Base-by-base conservation (phyloP, 1,140 invertebrate species). In the Prorops nasuta region DNA sequence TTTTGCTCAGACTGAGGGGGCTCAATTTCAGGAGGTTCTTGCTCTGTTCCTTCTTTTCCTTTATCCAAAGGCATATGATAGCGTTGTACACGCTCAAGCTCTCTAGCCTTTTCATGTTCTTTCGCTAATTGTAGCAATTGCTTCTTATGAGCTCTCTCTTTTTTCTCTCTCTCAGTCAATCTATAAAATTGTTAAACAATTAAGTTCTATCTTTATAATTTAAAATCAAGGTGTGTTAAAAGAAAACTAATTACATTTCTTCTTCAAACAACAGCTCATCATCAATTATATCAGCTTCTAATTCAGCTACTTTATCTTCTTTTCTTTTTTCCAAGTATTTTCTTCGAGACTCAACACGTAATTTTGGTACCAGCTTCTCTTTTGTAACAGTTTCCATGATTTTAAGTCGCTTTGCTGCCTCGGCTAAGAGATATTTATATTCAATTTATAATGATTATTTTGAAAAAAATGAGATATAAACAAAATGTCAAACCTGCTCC, bases 301-400 rank as follows among this genome's bases (percentile, higher is more conserved):
- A 77, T 72, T 99, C 96, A n/a, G 87, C 82, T 31, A 98, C 83
- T 81, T 99, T 98, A 64, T 98, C 96, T 44, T 91, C 90, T 79
- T 98, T 96, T 42, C 97, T 81, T 76, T 98, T 98, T 57, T 91
- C 89, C 49, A 99, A 81, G 78, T 99, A 99, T 67, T 94, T 89
- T 43, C 94, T 80, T 22, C 97, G 83, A 0, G 96, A 98, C 71
- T 98, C 89, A 15, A 95, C 79, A 39, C 97, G 80, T 8, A 98
- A 69, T 62, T 90, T 89, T 10, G 94, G 93, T 35, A 98, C 79
- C 36, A 96, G 81, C 74, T 91, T 90, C 38, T 92, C 89, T 45
- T 88, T 79, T 64, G 94, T 90, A 60, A 93, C 85, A 31, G 84
- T 81, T 77, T 96, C 91, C 49, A 97, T 69, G 10, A 76, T 58